Evolutionary conservation across 2,797 vertebrate species (phyloP).

Genomic region (Nannoperca obscura): DNA sequence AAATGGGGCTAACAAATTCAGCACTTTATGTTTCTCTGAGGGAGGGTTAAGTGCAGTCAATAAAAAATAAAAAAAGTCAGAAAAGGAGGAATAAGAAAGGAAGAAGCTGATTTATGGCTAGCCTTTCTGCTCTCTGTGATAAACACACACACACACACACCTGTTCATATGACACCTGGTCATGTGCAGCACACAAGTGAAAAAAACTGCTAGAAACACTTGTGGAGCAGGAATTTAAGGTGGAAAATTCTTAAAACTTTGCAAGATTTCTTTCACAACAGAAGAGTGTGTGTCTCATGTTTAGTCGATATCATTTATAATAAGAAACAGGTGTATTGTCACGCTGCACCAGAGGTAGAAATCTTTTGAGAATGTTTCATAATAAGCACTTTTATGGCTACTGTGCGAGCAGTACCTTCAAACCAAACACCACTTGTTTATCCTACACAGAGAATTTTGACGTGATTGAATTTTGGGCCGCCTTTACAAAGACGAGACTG

Average conservation of each 20-base stretch:
- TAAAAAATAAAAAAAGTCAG: constrained; percentile 68
- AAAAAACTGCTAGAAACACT: constrained; percentile 11
- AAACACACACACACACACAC: constrained; percentile 39
- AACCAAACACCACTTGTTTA: background rate
- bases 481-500: background rate
- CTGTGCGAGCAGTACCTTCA: background rate
- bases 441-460: background rate
- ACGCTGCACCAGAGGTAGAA: background rate
- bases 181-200: background rate
- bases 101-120: constrained; percentile 60
- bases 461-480: background rate
- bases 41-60: constrained; percentile 77
- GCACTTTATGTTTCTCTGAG: constrained; percentile 72
- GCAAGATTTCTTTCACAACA: background rate
- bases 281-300: accelerated
- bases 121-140: constrained; percentile 32
- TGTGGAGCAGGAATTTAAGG: background rate
- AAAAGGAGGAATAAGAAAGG: constrained; percentile 60
- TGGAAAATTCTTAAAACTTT: background rate
- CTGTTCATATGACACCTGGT: constrained; percentile 48
- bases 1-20: constrained; percentile 75
- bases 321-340: background rate
- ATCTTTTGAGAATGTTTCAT: no score
- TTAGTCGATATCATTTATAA: background rate
- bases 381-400: background rate